Conservation (phyloP, 2,113 vertebrate species). For the Brachyhypopomus gauderio region DNA sequence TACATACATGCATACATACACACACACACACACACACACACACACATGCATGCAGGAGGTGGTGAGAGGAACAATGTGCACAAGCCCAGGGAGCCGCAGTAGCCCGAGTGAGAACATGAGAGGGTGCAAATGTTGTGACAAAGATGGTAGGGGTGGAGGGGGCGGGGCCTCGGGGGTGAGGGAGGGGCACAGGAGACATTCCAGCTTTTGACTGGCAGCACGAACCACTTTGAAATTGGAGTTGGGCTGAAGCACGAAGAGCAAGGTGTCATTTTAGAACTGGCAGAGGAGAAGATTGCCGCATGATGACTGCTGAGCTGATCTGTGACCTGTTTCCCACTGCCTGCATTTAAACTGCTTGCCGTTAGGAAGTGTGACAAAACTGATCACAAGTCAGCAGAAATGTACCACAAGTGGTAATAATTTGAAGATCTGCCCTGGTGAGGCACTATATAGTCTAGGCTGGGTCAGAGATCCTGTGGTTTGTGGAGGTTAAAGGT, state of each 20-base stretch:
- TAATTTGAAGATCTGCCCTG: not conserved
- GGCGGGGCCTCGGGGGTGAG: not conserved
- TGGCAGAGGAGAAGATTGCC: constrained; percentile 21
- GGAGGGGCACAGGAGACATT: constrained; percentile 16
- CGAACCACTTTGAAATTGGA: constrained; percentile 48
- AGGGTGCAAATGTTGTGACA: constrained; percentile 40
- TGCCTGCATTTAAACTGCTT: not conserved
- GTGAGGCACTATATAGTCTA: not conserved
- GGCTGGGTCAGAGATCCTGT: not conserved
- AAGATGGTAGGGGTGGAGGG: constrained; percentile 28
- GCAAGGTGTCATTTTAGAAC: constrained; percentile 1
- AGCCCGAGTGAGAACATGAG: constrained; percentile 53
- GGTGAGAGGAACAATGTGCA: not conserved
- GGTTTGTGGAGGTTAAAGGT: constrained; percentile 33
- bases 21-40: too few species aligned
- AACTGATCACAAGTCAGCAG: constrained; percentile 23
- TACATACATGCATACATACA: too few species aligned
- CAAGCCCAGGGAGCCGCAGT: constrained; percentile 25
- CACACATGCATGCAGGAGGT: too few species aligned
- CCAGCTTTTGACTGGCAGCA: constrained; percentile 33
- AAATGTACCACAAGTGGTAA: not conserved
- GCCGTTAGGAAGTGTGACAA: not conserved
- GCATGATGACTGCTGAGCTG: not conserved
- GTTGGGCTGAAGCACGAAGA: constrained; percentile 24
- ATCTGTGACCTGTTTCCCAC: not conserved